Conservation (phyloP, 2,113 vertebrate genomes). For the Dasyprocta punctata region DNA sequence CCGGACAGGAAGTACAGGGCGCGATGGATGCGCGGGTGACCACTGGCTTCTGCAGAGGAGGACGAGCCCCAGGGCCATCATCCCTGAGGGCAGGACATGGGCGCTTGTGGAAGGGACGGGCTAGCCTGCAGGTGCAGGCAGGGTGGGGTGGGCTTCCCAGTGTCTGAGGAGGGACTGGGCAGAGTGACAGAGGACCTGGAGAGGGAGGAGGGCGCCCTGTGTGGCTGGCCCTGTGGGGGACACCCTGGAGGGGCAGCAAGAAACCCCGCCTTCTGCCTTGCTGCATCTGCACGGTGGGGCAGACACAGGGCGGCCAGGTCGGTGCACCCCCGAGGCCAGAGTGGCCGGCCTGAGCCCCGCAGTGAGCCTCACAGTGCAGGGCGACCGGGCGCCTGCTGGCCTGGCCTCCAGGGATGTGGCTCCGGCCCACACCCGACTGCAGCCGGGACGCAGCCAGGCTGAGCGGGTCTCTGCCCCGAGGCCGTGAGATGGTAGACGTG, state of each 20-base stretch:
- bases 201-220: neutral
- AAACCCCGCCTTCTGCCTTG: no score
- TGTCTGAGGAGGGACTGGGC: neutral
- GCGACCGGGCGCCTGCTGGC: neutral
- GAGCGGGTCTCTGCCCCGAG: neutral
- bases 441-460: neutral
- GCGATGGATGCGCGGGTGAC: neutral
- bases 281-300: no score
- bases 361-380: neutral
- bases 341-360: neutral
- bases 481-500: neutral
- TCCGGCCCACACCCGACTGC: neutral
- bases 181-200: neutral
- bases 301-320: neutral
- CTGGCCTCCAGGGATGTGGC: neutral
- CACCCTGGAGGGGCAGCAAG: neutral
- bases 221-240: neutral
- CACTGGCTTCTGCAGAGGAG: neutral
- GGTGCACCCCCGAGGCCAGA: neutral
- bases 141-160: neutral
- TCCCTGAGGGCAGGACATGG: neutral
- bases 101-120: neutral
- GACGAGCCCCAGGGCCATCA: neutral
- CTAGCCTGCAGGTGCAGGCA: neutral
- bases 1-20: neutral